Percentiles rank a stretch among this genome's conserved stretches.
phyloP scores from a whole-genome alignment of 1,140 invertebrate genomes.

The Gyrodactylus salaris region DNA sequence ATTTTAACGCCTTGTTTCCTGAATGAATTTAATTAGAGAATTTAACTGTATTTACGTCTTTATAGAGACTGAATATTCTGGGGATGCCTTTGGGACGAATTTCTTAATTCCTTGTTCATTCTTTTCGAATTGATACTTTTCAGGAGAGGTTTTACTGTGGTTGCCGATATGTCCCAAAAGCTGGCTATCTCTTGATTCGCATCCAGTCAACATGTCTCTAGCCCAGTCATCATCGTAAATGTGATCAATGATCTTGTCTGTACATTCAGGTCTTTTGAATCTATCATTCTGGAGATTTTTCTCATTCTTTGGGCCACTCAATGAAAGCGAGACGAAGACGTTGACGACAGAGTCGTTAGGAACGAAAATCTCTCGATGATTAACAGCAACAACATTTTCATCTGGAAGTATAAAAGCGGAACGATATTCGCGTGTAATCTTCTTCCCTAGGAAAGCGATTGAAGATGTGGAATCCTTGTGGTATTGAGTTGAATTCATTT shows the following conservation, averaged over 20 bases:
- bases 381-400: not conserved
- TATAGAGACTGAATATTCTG: not conserved
- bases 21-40: not conserved
- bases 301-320: not conserved
- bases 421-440: not conserved
- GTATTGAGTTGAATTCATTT: not conserved
- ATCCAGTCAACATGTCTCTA: not conserved
- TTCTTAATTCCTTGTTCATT: not conserved
- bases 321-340: not conserved
- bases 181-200: not conserved
- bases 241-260: not conserved
- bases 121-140: not conserved
- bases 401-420: not conserved
- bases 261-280: not conserved
- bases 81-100: too few relatives aligned
- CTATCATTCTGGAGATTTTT: not conserved
- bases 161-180: not conserved
- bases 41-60: not conserved
- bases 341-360: not conserved
- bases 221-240: not conserved
- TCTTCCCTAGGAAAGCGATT: not conserved
- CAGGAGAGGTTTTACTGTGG: not conserved
- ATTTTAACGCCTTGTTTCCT: not conserved
- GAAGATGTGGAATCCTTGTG: not conserved
- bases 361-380: not conserved